Percentiles rank a stretch among this genome's conserved stretches.
phyloP scores from a whole-genome alignment of 1,140 invertebrate species.

The Eupristina koningsbergeri region DNA sequence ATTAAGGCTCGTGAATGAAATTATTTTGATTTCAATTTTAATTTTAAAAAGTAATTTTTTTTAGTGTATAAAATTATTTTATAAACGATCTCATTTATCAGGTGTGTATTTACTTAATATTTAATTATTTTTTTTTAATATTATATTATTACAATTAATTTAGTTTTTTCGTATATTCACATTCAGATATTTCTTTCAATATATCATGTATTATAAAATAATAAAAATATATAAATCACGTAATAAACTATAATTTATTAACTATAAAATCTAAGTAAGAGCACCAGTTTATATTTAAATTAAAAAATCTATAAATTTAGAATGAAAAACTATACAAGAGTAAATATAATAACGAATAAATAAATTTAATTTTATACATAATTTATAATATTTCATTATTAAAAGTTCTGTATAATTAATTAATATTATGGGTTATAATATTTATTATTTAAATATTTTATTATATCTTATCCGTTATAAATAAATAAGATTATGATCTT shows the following conservation, averaged over 20 bases:
- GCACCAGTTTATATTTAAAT: neutral
- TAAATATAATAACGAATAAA: neutral
- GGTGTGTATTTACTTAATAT: constrained; percentile 45
- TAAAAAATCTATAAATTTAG: neutral
- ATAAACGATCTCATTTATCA: neutral
- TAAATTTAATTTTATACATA: too few species aligned
- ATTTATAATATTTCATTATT: too few species aligned
- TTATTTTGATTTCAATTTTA: too few species aligned
- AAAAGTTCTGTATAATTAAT: too few species aligned
- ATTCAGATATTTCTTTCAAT: neutral
- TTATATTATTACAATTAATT: neutral
- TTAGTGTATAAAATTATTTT: neutral
- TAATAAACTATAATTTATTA: neutral
- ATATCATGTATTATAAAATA: neutral
- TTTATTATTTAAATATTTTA: too few species aligned
- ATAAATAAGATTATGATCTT: too few species aligned
- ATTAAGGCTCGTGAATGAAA: constrained; percentile 70
- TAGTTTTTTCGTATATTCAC: neutral
- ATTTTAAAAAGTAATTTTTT: neutral
- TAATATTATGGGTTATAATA: too few species aligned
- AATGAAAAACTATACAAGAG: neutral
- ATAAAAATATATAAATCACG: neutral
- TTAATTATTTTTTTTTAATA: constrained; percentile 48
- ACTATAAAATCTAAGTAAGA: constrained; percentile 14
- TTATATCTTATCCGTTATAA: too few species aligned